These are phyloP conservation scores for Crotalus tigris DNA, from an alignment of 2,113 vertebrate genomes.

Conservation along the genomic window DNA sequence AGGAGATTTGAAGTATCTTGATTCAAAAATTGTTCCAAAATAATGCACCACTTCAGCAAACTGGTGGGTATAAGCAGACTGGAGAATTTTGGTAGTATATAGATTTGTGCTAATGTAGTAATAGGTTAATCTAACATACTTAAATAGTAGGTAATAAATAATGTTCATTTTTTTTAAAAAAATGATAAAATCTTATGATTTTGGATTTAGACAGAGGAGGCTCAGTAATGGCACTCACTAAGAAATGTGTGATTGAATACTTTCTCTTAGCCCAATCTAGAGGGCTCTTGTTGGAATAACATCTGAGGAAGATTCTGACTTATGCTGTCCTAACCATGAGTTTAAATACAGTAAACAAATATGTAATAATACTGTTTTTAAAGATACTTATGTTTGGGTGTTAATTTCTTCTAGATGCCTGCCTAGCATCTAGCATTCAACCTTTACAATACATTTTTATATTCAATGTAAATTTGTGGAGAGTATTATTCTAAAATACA, in stretches of 20 bases:
- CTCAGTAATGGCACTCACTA: not conserved
- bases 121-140: not conserved
- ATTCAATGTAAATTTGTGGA: not conserved
- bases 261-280: not conserved
- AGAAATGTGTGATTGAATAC: not conserved
- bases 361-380: not conserved
- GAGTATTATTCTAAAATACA: not conserved
- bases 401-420: not conserved
- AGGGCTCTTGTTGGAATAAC: not conserved
- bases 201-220: not conserved
- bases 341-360: not conserved
- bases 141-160: not conserved
- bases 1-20: not conserved
- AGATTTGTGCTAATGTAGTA: not conserved
- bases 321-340: not conserved
- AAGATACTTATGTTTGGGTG: not conserved
- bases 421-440: not conserved
- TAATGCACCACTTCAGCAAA: not conserved
- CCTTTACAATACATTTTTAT: not conserved
- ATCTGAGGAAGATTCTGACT: not conserved
- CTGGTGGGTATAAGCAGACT: not conserved
- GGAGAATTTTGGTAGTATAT: not conserved
- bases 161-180: not conserved
- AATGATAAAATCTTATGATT: not conserved
- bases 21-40: not conserved